These are phyloP conservation scores for Burhinus oedicnemus DNA, from an alignment of 2,113 vertebrate genomes.

Conservation along the genomic window DNA sequence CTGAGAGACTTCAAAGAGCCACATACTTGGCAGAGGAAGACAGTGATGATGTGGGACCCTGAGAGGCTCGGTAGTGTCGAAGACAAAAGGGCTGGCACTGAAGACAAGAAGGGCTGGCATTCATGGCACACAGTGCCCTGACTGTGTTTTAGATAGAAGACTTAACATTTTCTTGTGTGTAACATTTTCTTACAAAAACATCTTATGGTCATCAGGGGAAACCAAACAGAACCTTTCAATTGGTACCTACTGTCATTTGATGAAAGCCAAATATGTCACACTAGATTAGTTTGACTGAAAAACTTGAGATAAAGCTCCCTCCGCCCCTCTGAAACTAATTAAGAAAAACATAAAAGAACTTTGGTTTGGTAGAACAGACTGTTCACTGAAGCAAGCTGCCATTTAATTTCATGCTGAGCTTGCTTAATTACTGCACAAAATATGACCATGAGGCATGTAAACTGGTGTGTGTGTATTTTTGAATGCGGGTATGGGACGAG, in stretches of 20 bases:
- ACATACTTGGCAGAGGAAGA: slow-evolving; percentile 1
- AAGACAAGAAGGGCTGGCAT: neutral
- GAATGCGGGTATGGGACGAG: neutral
- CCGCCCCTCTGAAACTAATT: slow-evolving; percentile 76
- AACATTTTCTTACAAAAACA: slow-evolving; percentile 65
- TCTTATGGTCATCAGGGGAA: slow-evolving; percentile 65
- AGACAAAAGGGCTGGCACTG: neutral
- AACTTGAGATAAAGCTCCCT: slow-evolving; percentile 72
- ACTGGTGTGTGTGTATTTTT: slow-evolving; percentile 44
- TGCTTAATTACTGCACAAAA: slow-evolving; percentile 80
- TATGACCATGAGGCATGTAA: slow-evolving; percentile 65
- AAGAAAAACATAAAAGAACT: slow-evolving; percentile 78
- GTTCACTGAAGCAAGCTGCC: slow-evolving; percentile 74
- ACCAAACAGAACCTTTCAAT: slow-evolving; percentile 68
- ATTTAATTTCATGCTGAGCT: slow-evolving; percentile 80
- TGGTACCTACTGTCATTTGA: slow-evolving; percentile 53
- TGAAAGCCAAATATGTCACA: slow-evolving; percentile 74
- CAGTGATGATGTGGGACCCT: neutral
- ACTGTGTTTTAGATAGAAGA: neutral
- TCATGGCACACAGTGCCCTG: neutral
- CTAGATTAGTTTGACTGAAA: slow-evolving; percentile 76
- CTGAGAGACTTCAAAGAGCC: neutral
- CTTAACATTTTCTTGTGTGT: slow-evolving; percentile 47
- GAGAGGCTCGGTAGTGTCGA: neutral
- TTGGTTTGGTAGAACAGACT: slow-evolving; percentile 67